These are phyloP conservation scores for Chesias legatella DNA, from an alignment of 2,888 invertebrate species.

Conservation along the genomic window DNA sequence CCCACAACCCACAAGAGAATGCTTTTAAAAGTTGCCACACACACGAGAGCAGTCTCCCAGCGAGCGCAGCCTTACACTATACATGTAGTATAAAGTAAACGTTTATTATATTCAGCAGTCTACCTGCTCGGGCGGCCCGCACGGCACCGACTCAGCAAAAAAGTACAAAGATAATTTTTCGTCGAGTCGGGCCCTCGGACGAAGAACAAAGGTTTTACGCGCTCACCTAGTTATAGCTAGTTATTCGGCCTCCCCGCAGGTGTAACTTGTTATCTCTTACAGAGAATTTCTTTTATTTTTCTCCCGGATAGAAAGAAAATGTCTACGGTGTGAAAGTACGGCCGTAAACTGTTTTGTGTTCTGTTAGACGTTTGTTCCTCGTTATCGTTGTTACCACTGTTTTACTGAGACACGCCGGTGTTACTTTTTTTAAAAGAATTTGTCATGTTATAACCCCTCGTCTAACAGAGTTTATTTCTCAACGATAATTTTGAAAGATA, in stretches of 20 bases:
- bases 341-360: conserved; percentile 40
- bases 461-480: no score
- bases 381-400: conserved; percentile 31
- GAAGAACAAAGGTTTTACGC: conserved; percentile 72
- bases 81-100: conserved; percentile 39
- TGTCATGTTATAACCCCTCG: conserved; percentile 6
- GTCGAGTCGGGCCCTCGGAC: conserved; percentile 58
- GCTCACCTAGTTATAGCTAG: conserved; percentile 71
- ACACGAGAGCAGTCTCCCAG: conserved; percentile 30
- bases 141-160: conserved; percentile 65
- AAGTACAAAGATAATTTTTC: conserved; percentile 75
- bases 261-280: conserved; percentile 72
- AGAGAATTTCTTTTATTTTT: conserved; percentile 57
- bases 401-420: conserved; percentile 17
- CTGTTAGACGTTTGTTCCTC: conserved; percentile 30
- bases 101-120: conserved; percentile 62
- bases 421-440: conserved; percentile 14
- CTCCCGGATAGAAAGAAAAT: conserved; percentile 45
- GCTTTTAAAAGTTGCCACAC: conserved; percentile 32
- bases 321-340: conserved; percentile 48
- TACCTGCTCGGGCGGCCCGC: conserved; percentile 66
- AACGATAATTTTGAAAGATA: conserved; percentile 1
- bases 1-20: conserved; percentile 30
- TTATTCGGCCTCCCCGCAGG: conserved; percentile 66
- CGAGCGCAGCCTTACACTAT: conserved; percentile 30